These are phyloP conservation scores for Eupithecia inturbata DNA, from an alignment of 2,888 invertebrate genomes.

Conservation along the genomic window DNA sequence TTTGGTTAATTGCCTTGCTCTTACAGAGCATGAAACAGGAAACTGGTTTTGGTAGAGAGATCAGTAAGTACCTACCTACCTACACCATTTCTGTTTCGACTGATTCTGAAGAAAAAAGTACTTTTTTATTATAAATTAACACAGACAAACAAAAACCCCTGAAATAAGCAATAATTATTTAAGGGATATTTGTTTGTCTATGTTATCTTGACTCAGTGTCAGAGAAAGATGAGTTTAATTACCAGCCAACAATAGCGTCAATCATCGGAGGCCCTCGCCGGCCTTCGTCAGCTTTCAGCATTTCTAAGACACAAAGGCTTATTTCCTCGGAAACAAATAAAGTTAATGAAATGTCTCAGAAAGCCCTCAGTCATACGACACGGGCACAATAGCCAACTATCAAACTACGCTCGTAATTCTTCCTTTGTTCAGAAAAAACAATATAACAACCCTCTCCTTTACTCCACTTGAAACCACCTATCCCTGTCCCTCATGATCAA, in stretches of 20 bases:
- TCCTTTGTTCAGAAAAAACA: constrained; percentile 57
- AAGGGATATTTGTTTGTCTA: background rate
- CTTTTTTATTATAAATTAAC: too few species aligned
- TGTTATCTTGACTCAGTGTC: background rate
- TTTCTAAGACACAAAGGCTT: background rate
- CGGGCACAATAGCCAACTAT: constrained; percentile 48
- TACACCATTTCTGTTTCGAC: background rate
- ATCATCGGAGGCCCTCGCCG: background rate
- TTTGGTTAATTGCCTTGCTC: background rate
- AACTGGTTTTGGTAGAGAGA: background rate
- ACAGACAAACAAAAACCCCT: too few species aligned
- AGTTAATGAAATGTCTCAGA: constrained; percentile 13
- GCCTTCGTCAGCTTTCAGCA: background rate
- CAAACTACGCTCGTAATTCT: constrained; percentile 53
- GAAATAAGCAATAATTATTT: too few species aligned
- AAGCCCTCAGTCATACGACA: constrained; percentile 41
- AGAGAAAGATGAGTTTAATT: background rate
- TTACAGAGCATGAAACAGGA: background rate
- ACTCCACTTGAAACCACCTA: constrained; percentile 10
- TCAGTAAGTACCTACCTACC: background rate
- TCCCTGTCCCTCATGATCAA: constrained; percentile 25
- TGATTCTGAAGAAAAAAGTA: background rate
- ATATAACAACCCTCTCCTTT: constrained; percentile 36
- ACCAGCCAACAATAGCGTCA: background rate
- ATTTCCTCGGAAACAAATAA: constrained; percentile 9